Evolutionary conservation across 2,797 vertebrate species (phyloP).

Genomic region (Oreochromis grahami): DNA sequence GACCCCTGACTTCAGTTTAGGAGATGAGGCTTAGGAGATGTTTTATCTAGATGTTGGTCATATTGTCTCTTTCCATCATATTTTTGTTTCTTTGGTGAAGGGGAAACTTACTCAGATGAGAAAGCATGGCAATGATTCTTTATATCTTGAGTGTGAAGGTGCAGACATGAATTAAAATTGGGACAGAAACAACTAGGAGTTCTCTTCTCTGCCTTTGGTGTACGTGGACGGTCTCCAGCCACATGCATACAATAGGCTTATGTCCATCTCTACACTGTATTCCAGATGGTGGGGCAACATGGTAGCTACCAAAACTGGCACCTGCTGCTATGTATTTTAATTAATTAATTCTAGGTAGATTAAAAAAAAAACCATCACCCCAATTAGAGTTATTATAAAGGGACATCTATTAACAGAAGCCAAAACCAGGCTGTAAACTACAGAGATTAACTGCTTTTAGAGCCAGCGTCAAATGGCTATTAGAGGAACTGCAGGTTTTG

Average conservation of each 20-base stretch:
- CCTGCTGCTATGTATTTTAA: not conserved
- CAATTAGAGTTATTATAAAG: not conserved
- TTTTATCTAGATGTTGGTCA: not conserved
- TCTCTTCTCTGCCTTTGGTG: not conserved
- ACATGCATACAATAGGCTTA: not conserved
- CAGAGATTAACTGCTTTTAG: not conserved
- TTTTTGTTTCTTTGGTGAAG: not conserved
- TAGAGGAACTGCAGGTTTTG: not conserved
- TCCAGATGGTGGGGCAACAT: not conserved
- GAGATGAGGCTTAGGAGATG: not conserved
- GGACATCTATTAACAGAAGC: not conserved
- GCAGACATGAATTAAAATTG: not conserved
- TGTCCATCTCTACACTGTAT: not conserved
- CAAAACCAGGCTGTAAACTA: not conserved
- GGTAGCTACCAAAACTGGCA: not conserved
- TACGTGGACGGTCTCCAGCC: not conserved
- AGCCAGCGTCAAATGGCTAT: not conserved
- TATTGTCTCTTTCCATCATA: not conserved
- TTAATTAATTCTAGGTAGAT: not conserved
- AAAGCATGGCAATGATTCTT: not conserved
- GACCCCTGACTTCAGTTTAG: not conserved
- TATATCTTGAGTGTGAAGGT: not conserved
- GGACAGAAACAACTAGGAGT: not conserved
- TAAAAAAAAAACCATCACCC: no score
- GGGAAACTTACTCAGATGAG: not conserved